Evolutionary conservation across 2,888 invertebrate genomes (phyloP), one percentile per base, ranked within the genome.

Genomic region (Polydesmus complanatus): DNA sequence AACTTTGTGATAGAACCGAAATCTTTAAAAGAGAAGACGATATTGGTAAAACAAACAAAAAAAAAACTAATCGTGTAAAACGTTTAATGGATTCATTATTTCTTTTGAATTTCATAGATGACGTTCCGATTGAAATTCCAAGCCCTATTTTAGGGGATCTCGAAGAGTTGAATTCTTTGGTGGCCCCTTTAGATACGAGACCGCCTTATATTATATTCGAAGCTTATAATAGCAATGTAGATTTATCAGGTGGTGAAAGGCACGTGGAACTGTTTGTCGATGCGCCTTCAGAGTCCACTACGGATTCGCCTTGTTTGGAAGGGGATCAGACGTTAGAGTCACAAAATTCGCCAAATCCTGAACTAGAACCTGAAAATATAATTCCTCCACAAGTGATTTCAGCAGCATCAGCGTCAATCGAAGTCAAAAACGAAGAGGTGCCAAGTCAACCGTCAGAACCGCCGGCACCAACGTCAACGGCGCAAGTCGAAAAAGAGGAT

Each of bases 1-100:
- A 66, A 53, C 61, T 53, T 26, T 56, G 61, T 25, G 61, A 61
- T 25, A 49, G 22, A 18, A 56, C 51, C 11, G 61, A 61, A 22
- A 56, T 49, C 49, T 21, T 59, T 62, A 54, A 58, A 18, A 27
- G 54, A 11, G 62, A 60, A 21, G 59, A 56, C n/a, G 62, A 61
- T 2, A 26, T 54, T 22, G 56, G 60, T 52, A 47, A 56, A 54
- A 18, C 19, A n/a, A n/a, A n/a, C n/a, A n/a, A n/a, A n/a, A n/a
- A n/a, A n/a, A n/a, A n/a, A n/a, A n/a, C n/a, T n/a, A n/a, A n/a
- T n/a, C n/a, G n/a, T n/a, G n/a, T n/a, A n/a, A n/a, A n/a, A 23
- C 5, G 27, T 52, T 37, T 37, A 8, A 37, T 8, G 14, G 8
- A 37, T 37, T 14, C 11, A 54, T 54, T 54, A 21, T 54, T 23